phyloP scores from a whole-genome alignment of 2,797 vertebrate genomes.

The Spinus pinus region DNA sequence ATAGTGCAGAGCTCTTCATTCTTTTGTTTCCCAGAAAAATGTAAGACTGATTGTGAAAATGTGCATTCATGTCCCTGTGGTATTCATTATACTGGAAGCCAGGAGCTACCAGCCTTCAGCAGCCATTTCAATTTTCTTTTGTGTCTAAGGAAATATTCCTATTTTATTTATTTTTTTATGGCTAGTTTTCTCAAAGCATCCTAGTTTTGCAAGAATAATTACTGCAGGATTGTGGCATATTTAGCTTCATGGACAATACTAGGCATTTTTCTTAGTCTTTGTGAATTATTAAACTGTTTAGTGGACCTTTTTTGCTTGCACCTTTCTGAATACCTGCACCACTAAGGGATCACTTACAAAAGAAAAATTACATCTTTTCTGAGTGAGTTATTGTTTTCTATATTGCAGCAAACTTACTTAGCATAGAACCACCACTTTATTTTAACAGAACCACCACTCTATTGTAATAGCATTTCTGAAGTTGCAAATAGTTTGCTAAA shows the following conservation, averaged over 20 bases:
- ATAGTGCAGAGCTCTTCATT: background rate
- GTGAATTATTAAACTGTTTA: background rate
- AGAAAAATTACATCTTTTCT: background rate
- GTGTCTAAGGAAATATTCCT: background rate
- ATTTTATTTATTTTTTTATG: background rate
- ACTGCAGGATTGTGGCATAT: background rate
- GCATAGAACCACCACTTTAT: background rate
- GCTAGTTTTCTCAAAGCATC: background rate
- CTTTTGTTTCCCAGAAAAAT: background rate
- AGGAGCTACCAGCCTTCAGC: background rate
- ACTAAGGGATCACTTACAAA: background rate
- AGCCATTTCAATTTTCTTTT: background rate
- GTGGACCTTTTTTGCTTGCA: background rate
- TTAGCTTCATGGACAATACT: background rate
- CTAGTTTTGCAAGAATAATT: background rate
- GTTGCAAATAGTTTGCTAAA: background rate
- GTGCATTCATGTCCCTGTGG: background rate
- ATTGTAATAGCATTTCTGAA: background rate
- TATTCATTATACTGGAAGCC: background rate
- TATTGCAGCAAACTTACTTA: background rate
- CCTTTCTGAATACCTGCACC: background rate
- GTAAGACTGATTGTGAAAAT: background rate
- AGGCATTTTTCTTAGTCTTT: conserved; percentile 21
- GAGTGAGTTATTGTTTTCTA: background rate
- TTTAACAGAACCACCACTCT: background rate